Base-by-base conservation (phyloP, 1,140 invertebrate genomes). In the Camponotus vicinus region DNA sequence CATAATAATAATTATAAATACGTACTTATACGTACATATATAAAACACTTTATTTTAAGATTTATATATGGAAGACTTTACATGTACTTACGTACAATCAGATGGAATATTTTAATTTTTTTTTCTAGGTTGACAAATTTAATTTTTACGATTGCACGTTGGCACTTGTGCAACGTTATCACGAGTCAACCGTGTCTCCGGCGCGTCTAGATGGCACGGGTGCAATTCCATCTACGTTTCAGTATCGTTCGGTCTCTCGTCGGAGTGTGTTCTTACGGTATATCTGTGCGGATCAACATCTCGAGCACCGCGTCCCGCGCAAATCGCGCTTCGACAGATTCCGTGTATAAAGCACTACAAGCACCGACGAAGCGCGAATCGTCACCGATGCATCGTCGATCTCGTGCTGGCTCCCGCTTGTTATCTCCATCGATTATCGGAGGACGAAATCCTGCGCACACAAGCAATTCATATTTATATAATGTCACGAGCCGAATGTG, bases 231-330 rank as follows among this genome's bases (percentile, higher is more conserved):
- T 27, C 27, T 27, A 27, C 69, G 11, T 52, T 45, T 49, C 79
- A 83, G 79, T 83, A 73, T 40, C 55, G 69, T 32, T 61, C 69
- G 69, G 79, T 83, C 79, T 73, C 37, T 49, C 79, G 55, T 75
- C 40, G 27, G 69, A 61, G 69, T n/a, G 69, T 21, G 79, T 83
- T 32, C 57, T n/a, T 4, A 21, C 57, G 7, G 11, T 3, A 21
- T 13, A 21, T 13, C 9, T 40, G 66, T 59, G 37, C 13, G 27
- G 11, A 59, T 71, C 18, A 42, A 70, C 27, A 42, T 18, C 13
- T 49, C 15, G 27, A 71, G 15, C 9, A 63, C 5, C 3, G 6
- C 11, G 27, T 61, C 11, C 13, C 45, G 15, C 13, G 37, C 32
- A 59, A 59, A 71, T 82, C 34, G 6, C 18, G 6, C 21, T 34